Evolutionary conservation across 2,113 vertebrate species (phyloP), one percentile per base, ranked within the genome.

Genomic region (Microcebus ravelobensis): DNA sequence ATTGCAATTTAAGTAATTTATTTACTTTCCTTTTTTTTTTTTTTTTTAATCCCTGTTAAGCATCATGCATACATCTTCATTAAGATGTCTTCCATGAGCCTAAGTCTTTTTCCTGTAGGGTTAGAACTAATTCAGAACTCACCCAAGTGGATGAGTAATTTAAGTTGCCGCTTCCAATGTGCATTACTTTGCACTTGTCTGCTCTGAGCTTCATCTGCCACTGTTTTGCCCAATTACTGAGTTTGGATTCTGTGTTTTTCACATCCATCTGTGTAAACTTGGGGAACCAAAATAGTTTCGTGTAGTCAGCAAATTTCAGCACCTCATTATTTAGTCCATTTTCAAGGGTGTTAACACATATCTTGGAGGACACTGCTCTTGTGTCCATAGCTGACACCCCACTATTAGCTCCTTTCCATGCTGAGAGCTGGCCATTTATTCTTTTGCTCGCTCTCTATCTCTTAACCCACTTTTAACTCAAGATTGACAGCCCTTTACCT

Each of bases 151-250:
- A 96, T 96, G 97, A 97, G 94, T 97, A 97, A 98, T 97, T 98
- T 95, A 96, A 97, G 96, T 95, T 96, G 97, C 95, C 98, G 77
- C 97, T 98, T 98, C 97, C 97, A 98, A 95, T 97, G 97, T 91
- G 87, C 97, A 96, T 98, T 97, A 91, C 96, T 97, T 98, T 98
- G 90, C 93, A 96, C 96, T 98, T 98, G 97, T 97, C 97, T 98
- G 97, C 97, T 97, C 97, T 97, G 98, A 97, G 98, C 98, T 98
- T 98, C 97, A 98, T 97, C 98, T 98, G 98, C 98, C 97, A 98
- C 98, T 98, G 96, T 98, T 98, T 97, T 98, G 96, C 98, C 97
- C 98, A 98, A 95, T 98, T 98, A 98, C 97, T 10, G 95, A 90
- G 67, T 96, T 97, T 98, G 98, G 98, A 95, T 98, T 98, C 97